Evolutionary conservation across 2,797 vertebrate species (phyloP).

Genomic region (Chelidonichthys spinosus): DNA sequence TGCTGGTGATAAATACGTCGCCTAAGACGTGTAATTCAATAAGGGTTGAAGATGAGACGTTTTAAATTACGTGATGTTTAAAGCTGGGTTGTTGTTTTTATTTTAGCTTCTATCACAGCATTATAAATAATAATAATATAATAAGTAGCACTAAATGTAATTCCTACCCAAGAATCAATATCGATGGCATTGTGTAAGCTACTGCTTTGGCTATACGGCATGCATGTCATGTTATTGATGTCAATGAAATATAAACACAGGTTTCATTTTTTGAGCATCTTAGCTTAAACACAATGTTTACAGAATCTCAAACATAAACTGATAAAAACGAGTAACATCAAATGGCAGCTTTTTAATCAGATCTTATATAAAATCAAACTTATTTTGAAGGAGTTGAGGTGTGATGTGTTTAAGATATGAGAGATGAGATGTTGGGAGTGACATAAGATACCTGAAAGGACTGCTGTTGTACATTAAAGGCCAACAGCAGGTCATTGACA

Average conservation of each 20-base stretch:
- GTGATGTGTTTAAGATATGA: not conserved
- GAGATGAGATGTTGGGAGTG: not conserved
- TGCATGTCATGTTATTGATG: not conserved
- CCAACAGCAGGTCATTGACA: not conserved
- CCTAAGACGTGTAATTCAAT: slow-evolving; percentile 41
- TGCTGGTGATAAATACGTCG: slow-evolving; percentile 73
- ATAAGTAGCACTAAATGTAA: not conserved
- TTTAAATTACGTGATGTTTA: slow-evolving; percentile 32
- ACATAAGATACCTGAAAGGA: slow-evolving; percentile 8
- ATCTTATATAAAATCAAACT: not conserved
- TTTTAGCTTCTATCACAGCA: not conserved
- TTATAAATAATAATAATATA: not conserved
- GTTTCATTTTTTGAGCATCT: not conserved
- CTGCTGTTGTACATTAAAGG: not conserved
- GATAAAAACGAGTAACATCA: not conserved
- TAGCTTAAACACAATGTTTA: not conserved
- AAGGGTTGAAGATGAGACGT: slow-evolving; percentile 33
- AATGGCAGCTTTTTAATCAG: slow-evolving; percentile 10
- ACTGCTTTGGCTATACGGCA: too few species aligned
- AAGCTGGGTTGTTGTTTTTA: not conserved
- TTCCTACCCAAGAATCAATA: not conserved
- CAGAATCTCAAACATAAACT: not conserved
- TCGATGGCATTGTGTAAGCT: too few species aligned
- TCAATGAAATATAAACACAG: not conserved
- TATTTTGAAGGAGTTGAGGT: slow-evolving; percentile 1